Percentiles rank a stretch among this genome's conserved stretches.
These are phyloP conservation scores for Gymnothorax reevesii DNA, from an alignment of 2,797 vertebrate species.

Conservation along the genomic window DNA sequence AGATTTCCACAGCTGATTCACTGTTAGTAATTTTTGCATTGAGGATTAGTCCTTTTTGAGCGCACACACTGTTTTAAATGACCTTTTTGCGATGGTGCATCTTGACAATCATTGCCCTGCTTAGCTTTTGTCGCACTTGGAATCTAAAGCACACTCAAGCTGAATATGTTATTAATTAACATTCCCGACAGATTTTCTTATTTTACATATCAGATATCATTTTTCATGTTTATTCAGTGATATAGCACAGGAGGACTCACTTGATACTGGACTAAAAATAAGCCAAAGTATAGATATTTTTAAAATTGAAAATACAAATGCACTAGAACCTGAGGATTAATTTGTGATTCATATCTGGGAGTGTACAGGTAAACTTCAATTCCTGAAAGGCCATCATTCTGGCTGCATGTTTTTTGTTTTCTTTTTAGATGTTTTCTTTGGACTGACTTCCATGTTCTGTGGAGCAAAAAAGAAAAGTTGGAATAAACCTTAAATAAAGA, in stretches of 20 bases:
- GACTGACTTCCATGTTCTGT: slow-evolving; percentile 52
- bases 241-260: slow-evolving; percentile 1
- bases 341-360: slow-evolving; percentile 50
- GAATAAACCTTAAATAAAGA: slow-evolving; percentile 65
- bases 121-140: not conserved
- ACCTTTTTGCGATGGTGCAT: not conserved
- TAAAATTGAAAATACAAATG: slow-evolving; percentile 44
- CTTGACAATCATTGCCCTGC: slow-evolving; percentile 1
- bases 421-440: slow-evolving; percentile 45
- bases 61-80: not conserved
- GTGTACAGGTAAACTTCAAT: slow-evolving; percentile 44
- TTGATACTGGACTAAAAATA: slow-evolving; percentile 60
- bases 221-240: not conserved
- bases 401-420: slow-evolving; percentile 40
- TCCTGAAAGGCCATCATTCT: slow-evolving; percentile 48
- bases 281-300: slow-evolving; percentile 71
- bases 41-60: not conserved
- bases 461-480: slow-evolving; percentile 40
- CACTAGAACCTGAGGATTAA: slow-evolving; percentile 58
- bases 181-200: not conserved
- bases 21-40: not conserved
- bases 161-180: not conserved
- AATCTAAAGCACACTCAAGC: not conserved
- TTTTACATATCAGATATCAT: not conserved
- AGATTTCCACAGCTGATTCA: not conserved